Percentiles rank a stretch among this genome's conserved stretches.
Conservation (phyloP, 2,113 vertebrate genomes). For the Rhabdomys dilectus region DNA sequence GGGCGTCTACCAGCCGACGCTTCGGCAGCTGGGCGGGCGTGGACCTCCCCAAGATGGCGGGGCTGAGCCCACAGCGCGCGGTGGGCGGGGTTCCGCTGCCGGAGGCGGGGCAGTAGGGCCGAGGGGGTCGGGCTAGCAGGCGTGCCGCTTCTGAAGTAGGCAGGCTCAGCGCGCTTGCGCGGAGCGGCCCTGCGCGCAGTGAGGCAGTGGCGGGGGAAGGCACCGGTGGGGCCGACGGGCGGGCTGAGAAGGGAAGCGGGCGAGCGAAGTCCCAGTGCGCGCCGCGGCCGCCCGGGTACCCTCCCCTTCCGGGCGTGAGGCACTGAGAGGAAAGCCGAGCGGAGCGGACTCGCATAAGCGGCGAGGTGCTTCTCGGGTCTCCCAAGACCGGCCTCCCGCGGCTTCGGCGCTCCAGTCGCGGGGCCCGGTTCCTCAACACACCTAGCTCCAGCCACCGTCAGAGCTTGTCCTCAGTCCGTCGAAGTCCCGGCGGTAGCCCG, state of each 20-base stretch:
- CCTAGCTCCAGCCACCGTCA: slow-evolving; percentile 72
- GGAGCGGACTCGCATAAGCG: slow-evolving; percentile 43
- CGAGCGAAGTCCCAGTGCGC: slow-evolving; percentile 79
- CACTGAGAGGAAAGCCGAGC: slow-evolving; percentile 65
- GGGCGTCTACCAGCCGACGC: neutral
- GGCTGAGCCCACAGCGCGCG: neutral
- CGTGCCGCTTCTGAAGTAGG: slow-evolving; percentile 3
- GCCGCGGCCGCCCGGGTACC: slow-evolving; percentile 76
- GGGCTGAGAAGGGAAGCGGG: slow-evolving; percentile 71
- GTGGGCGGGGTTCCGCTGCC: slow-evolving; percentile 64
- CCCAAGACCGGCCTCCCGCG: slow-evolving; percentile 55
- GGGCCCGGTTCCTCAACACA: slow-evolving; percentile 72
- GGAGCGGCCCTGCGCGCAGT: slow-evolving; percentile 66
- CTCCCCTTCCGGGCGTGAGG: slow-evolving; percentile 81
- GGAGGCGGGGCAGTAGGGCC: slow-evolving; percentile 59
- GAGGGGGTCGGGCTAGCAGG: slow-evolving; percentile 30
- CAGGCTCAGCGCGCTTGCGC: slow-evolving; percentile 73
- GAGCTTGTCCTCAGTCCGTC: slow-evolving; percentile 69
- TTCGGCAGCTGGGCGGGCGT: neutral
- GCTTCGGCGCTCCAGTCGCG: slow-evolving; percentile 70
- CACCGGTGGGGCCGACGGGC: slow-evolving; percentile 71
- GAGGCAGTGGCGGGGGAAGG: slow-evolving; percentile 71
- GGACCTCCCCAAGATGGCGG: slow-evolving; percentile 87
- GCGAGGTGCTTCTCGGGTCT: slow-evolving; percentile 19
- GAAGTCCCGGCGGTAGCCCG: slow-evolving; percentile 75